These are phyloP conservation scores for Psilopogon haemacephalus DNA, from an alignment of 2,113 vertebrate species.

Conservation along the genomic window DNA sequence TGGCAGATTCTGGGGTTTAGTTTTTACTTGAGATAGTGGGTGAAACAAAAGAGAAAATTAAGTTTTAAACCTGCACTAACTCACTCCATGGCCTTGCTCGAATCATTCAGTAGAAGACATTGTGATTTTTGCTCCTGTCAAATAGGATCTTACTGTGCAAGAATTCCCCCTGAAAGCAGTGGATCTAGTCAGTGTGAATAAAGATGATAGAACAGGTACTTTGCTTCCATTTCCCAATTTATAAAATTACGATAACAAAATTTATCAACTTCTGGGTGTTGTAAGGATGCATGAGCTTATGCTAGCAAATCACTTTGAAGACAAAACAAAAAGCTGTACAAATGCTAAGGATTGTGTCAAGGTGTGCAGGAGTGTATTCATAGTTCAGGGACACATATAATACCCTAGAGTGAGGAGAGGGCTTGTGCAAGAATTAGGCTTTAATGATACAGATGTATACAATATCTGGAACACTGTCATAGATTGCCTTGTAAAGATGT, in stretches of 20 bases:
- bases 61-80: background rate
- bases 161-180: background rate
- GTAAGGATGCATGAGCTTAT: background rate
- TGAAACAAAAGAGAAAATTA: background rate
- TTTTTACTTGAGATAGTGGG: background rate
- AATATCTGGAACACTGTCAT: background rate
- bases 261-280: background rate
- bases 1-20: background rate
- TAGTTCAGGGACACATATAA: background rate
- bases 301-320: slow-evolving; percentile 12
- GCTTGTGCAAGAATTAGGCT: background rate
- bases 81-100: background rate
- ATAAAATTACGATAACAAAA: slow-evolving; percentile 18
- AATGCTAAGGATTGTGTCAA: background rate
- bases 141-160: background rate
- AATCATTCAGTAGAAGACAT: background rate
- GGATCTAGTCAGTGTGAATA: background rate
- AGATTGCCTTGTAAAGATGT: background rate
- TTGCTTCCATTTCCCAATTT: background rate
- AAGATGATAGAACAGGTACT: background rate
- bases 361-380: background rate
- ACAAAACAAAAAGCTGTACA: background rate
- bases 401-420: background rate
- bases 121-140: background rate
- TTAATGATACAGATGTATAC: background rate